phyloP scores from a whole-genome alignment of 2,797 vertebrate genomes.

The Tenualosa ilisha region DNA sequence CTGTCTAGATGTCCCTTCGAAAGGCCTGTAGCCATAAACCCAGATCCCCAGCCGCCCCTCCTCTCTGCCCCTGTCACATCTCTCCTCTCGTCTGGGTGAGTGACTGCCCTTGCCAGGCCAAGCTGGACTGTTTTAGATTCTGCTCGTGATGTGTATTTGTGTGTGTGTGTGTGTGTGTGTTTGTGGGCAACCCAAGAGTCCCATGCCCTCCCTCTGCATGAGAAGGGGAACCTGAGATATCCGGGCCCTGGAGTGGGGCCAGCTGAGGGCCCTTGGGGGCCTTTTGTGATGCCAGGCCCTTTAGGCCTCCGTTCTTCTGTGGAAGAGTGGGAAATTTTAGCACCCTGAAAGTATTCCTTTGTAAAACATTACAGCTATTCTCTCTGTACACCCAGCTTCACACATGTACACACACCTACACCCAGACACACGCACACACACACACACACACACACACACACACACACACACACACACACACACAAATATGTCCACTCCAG shows the following conservation, averaged over 20 bases:
- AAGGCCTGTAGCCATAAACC: not conserved
- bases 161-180: constrained; percentile 22
- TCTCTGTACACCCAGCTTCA: not conserved
- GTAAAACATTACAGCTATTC: constrained; percentile 2
- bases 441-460: constrained; percentile 9
- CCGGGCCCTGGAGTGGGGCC: constrained; percentile 69
- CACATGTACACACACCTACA: not conserved
- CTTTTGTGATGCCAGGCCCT: constrained; percentile 59
- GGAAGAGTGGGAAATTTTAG: constrained; percentile 62
- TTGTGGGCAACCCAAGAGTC: constrained; percentile 27
- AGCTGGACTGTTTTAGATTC: constrained; percentile 19
- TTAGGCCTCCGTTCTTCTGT: constrained; percentile 50
- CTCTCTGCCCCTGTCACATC: not conserved
- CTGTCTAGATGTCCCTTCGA: not conserved
- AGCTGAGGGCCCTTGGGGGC: constrained; percentile 65
- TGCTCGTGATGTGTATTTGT: constrained; percentile 11
- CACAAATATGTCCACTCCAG: not conserved
- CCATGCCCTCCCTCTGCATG: constrained; percentile 60
- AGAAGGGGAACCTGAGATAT: constrained; percentile 65
- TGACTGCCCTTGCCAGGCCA: not conserved
- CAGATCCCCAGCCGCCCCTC: not conserved
- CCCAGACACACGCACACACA: not conserved
- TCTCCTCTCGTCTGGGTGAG: not conserved
- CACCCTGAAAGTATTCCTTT: constrained; percentile 54
- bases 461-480: constrained; percentile 4